Evolutionary conservation across 2,888 invertebrate genomes (phyloP).

Genomic region (Coenonympha arcania): DNA sequence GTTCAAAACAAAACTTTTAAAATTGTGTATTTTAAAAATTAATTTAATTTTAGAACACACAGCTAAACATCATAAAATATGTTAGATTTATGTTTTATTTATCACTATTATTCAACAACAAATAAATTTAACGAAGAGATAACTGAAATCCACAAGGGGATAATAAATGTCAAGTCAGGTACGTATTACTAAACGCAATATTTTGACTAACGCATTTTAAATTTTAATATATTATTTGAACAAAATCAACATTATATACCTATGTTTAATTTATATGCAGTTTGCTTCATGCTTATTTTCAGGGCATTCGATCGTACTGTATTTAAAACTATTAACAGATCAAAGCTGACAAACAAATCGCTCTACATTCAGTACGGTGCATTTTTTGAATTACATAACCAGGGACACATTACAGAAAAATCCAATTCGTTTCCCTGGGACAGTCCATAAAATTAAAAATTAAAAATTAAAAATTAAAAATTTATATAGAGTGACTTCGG

Average conservation of each 20-base stretch:
- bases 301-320: neutral
- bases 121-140: neutral
- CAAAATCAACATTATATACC: neutral
- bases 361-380: no score
- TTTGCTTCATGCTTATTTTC: neutral
- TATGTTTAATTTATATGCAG: neutral
- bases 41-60: no score
- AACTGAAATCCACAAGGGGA: neutral
- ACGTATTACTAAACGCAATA: conserved; percentile 1
- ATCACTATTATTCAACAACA: neutral
- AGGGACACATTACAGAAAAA: no score
- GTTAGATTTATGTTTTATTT: neutral
- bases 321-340: neutral
- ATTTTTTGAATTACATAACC: no score
- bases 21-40: no score
- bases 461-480: no score
- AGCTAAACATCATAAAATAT: no score
- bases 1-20: no score
- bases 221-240: neutral
- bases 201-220: neutral
- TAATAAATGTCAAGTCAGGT: conserved; percentile 3
- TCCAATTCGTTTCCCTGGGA: no score
- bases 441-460: no score
- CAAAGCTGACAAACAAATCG: no score
- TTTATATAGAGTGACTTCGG: no score